Evolutionary conservation across 2,113 vertebrate genomes (phyloP), one percentile per base, ranked within the genome.

Genomic region (Phalacrocorax aristotelis): DNA sequence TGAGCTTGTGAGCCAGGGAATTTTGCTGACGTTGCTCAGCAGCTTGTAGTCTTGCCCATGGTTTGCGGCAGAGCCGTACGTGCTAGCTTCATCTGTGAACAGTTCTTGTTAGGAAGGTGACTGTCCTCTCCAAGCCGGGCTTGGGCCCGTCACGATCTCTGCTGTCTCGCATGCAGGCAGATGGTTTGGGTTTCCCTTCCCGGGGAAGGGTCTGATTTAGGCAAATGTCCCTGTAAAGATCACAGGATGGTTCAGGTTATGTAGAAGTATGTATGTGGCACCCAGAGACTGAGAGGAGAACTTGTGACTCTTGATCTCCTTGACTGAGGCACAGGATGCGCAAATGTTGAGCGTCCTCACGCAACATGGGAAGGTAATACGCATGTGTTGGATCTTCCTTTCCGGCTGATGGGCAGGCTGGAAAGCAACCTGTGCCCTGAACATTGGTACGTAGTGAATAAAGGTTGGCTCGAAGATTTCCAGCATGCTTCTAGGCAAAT

Each of bases 321-420:
- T 29, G 46, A 18, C 17, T 1, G 25, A 79, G 22, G 52, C 44
- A 26, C 2, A 0, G 27, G 11, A 21, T 15, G 54, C 66, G 64
- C 64, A 51, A 5, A 18, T 1, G 3, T 71, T 71, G 4, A 30
- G 49, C 51, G 46, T 32, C 42, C 42, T 54, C 9, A 1, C 29
- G 27, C 57, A 38, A 38, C 38, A 7, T 42, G 58, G 71, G 68
- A 72, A 49, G 30, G 62, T 2, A 1, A 36, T 13, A 11, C 5
- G 4, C 1, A 1, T 1, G 4, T 3, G 2, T 26, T 48, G 40
- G 46, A 10, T 27, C 44, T 46, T 74, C 20, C 60, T 38, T 68
- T 48, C 44, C 49, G n/a, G 38, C 11, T 49, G 68, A 42, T 13
- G 15, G 55, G 32, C 36, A 44, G 69, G 15, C 34, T 72, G 71